phyloP scores from a whole-genome alignment of 2,888 invertebrate species.

The Ochropleura plecta region DNA sequence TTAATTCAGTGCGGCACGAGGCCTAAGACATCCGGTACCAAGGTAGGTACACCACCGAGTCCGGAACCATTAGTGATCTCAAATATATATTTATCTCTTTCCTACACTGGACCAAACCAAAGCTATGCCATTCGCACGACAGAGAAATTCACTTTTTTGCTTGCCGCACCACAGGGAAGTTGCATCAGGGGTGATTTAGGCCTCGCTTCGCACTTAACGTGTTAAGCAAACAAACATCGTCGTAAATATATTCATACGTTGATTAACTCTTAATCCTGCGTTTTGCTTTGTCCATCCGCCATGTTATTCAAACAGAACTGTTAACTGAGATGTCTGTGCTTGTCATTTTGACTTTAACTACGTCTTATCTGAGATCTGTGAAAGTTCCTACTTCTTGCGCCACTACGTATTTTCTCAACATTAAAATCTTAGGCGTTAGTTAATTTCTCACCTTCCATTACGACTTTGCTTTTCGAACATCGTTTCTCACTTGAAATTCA shows the following conservation, averaged over 20 bases:
- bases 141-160: too few species aligned
- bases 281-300: conserved; percentile 49
- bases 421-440: conserved; percentile 71
- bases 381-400: conserved; percentile 71
- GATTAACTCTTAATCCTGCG: conserved; percentile 53
- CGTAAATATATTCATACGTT: conserved; percentile 58
- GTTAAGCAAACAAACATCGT: conserved; percentile 43
- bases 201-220: too few species aligned
- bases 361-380: conserved; percentile 72
- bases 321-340: conserved; percentile 69
- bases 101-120: too few species aligned
- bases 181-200: too few species aligned
- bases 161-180: too few species aligned
- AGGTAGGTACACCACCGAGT: too few species aligned
- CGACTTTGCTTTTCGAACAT: conserved; percentile 45
- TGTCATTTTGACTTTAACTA: conserved; percentile 73
- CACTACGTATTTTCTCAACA: conserved; percentile 70
- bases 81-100: too few species aligned
- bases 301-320: conserved; percentile 45
- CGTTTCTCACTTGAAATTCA: conserved; percentile 60
- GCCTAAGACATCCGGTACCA: too few species aligned
- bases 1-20: too few species aligned
- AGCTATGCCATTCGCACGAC: too few species aligned
- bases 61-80: too few species aligned
- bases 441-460: conserved; percentile 67